Evolutionary conservation across 2,113 vertebrate species (phyloP), one percentile per base, ranked within the genome.

Genomic region (Desmodus rotundus): DNA sequence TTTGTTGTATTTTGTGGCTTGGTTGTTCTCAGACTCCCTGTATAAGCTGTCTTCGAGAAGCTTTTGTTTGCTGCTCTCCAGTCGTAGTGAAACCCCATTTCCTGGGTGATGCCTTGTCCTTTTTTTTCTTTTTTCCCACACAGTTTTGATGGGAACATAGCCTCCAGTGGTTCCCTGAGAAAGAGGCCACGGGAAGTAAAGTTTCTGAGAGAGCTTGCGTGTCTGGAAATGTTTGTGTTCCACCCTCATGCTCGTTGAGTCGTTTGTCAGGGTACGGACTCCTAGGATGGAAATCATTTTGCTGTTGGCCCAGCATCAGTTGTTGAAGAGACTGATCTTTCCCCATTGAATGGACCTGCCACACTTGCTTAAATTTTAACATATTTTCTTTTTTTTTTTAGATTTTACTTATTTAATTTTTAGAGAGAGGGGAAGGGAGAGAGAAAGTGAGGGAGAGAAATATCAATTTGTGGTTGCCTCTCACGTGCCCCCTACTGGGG

Each of bases 121-220:
- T 77, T 90, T 36, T 61, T 54, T 36, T 65, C 20, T 41, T 90
- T 58, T 85, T 93, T 72, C 52, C 87, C 81, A 50, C 81, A 50
- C 24, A 72, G 72, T 91, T 90, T 91, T 61, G n/a, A 50, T 86
- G 93, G 72, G 72, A 94, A 94, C 43, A 26, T 13, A 52, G 70
- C 52, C 41, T 78, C 61, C 81, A 61, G 81, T 50, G 20, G 26
- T 85, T 94, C 91, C 87, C 87, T 36, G 72, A 70, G 52, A 91
- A 61, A 81, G 33, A 2, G 0, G 2, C 63, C 52, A 78, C 72
- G 85, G 81, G 87, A 94, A 94, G 26, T 52, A 61, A 70, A 85
- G 28, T 26, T 26, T 58, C 50, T 43, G 61, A 85, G 36, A 65
- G 36, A 65, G 52, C n/a, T n/a, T 61, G 33, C 70, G 13, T 77